Evolutionary conservation across 2,888 invertebrate species (phyloP).

Genomic region (Dolichomitus sp.): DNA sequence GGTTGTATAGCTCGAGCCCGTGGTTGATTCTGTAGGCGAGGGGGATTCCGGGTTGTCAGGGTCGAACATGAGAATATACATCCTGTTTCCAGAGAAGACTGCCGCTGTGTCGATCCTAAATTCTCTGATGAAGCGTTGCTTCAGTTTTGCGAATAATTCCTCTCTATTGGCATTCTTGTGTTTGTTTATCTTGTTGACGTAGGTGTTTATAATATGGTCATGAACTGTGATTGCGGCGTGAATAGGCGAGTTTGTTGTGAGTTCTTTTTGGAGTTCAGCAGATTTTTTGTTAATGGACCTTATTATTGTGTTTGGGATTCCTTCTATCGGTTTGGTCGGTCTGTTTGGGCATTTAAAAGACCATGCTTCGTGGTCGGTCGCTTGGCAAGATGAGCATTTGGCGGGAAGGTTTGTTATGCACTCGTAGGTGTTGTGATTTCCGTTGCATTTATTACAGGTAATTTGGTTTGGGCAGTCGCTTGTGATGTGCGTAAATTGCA

Average conservation of each 20-base stretch:
- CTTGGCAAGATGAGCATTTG: background rate
- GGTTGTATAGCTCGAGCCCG: slow-evolving; percentile 3
- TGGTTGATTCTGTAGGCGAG: background rate
- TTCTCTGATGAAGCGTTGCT: slow-evolving; percentile 10
- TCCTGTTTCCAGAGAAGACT: slow-evolving; percentile 4
- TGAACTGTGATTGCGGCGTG: background rate
- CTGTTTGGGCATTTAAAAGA: slow-evolving; percentile 20
- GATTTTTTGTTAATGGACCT: slow-evolving; percentile 14
- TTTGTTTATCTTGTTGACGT: slow-evolving; percentile 15
- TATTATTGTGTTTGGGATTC: slow-evolving; percentile 21
- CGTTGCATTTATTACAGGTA: slow-evolving; percentile 5
- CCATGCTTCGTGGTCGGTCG: slow-evolving; percentile 6
- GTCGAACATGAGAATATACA: slow-evolving; percentile 20
- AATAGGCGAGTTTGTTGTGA: background rate
- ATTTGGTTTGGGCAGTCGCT: slow-evolving; percentile 6
- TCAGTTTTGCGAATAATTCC: background rate
- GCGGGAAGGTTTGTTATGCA: background rate
- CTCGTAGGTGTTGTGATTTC: background rate
- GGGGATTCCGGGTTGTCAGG: background rate
- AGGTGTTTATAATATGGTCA: slow-evolving; percentile 1
- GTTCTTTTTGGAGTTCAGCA: background rate
- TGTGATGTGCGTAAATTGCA: background rate
- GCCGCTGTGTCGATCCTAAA: slow-evolving; percentile 5
- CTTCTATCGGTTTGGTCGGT: background rate
- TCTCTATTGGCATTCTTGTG: slow-evolving; percentile 9